phyloP scores from a whole-genome alignment of 1,140 invertebrate genomes.

The Apis laboriosa region DNA sequence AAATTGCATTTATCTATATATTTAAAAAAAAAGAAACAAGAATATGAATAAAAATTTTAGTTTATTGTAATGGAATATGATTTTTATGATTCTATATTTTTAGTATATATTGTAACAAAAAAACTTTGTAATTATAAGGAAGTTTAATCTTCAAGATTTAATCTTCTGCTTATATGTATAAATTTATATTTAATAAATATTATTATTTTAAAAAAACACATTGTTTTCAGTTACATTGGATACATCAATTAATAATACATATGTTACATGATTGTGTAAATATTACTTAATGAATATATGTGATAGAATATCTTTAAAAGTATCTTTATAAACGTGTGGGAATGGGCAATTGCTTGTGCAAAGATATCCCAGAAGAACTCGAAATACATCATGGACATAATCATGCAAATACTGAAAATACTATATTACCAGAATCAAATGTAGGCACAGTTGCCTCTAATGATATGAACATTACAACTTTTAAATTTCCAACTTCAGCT shows the following conservation, averaged over 20 bases:
- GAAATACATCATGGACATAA: slow-evolving; percentile 74
- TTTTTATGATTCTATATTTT: slow-evolving; percentile 44
- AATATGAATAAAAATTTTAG: slow-evolving; percentile 36
- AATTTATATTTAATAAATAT: background rate
- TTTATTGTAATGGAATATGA: slow-evolving; percentile 41
- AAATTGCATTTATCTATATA: slow-evolving; percentile 44
- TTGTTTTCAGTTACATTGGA: slow-evolving; percentile 48
- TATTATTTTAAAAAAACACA: background rate
- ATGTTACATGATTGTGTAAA: slow-evolving; percentile 50
- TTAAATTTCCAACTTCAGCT: slow-evolving; percentile 77
- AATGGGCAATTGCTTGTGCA: slow-evolving; percentile 86
- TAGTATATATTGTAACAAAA: slow-evolving; percentile 31
- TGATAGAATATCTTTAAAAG: slow-evolving; percentile 28
- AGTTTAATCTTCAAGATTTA: background rate
- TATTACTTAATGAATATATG: slow-evolving; percentile 47
- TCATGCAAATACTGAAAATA: slow-evolving; percentile 73
- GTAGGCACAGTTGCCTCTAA: slow-evolving; percentile 64
- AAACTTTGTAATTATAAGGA: background rate
- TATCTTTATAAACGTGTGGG: slow-evolving; percentile 67
- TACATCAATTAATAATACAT: slow-evolving; percentile 34
- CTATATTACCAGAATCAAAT: slow-evolving; percentile 69
- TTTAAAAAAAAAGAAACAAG: slow-evolving; percentile 25
- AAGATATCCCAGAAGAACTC: slow-evolving; percentile 80
- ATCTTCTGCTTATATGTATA: background rate
- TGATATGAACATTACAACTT: slow-evolving; percentile 61